Conservation (phyloP, 2,888 invertebrate genomes). For the Trachelus iudaicus region DNA sequence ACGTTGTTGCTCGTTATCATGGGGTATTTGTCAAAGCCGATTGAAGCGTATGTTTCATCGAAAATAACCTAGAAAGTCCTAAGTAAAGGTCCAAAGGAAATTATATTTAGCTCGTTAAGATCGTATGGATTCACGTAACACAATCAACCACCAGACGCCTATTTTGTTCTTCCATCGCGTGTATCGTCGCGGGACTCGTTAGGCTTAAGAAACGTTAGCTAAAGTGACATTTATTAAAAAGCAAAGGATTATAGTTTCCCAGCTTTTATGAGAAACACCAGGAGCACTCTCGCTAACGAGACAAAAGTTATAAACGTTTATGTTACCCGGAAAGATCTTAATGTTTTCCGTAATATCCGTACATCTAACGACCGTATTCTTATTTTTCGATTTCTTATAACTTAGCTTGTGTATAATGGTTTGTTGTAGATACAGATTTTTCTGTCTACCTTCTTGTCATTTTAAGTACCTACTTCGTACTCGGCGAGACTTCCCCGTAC, state of each 20-base stretch:
- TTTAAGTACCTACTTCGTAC: not conserved
- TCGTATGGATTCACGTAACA: not conserved
- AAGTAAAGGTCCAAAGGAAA: not conserved
- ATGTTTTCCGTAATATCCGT: not conserved
- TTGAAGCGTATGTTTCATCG: not conserved
- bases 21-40: not conserved
- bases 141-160: not conserved
- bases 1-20: not conserved
- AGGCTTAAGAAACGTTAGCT: slow-evolving; percentile 7
- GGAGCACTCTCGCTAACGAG: not conserved
- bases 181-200: not conserved
- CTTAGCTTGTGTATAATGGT: not conserved
- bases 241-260: slow-evolving; percentile 1
- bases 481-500: not conserved
- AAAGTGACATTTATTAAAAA: slow-evolving; percentile 18
- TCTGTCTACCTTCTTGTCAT: not conserved
- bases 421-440: not conserved
- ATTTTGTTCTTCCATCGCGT: not conserved
- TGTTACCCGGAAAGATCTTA: not conserved
- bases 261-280: not conserved
- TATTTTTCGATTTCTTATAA: slow-evolving; percentile 2
- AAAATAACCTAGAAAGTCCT: not conserved
- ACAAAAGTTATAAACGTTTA: not conserved
- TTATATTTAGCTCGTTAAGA: not conserved
- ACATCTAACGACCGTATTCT: slow-evolving; percentile 1